These are phyloP conservation scores for Malurus alboscapulatus DNA, from an alignment of 2,113 vertebrate genomes.

Conservation along the genomic window DNA sequence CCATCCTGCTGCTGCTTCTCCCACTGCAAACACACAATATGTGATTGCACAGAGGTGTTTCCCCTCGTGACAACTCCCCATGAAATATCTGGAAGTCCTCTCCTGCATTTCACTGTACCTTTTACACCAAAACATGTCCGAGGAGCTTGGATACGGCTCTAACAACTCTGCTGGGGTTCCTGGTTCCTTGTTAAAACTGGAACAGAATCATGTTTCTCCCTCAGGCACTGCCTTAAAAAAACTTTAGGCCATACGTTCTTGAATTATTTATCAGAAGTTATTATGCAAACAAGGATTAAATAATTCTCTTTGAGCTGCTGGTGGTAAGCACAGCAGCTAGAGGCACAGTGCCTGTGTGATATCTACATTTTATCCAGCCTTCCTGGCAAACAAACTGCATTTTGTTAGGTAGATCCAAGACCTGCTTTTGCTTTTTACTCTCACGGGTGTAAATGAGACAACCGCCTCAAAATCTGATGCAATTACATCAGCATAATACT, in stretches of 20 bases:
- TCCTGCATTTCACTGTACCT: background rate
- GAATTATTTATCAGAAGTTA: constrained; percentile 76
- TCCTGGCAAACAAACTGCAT: constrained; percentile 16
- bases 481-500: constrained; percentile 2
- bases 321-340: constrained; percentile 53
- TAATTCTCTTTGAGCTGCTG: constrained; percentile 82
- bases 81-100: constrained; percentile 18
- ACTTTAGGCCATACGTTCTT: constrained; percentile 47
- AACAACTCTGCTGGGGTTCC: constrained; percentile 49
- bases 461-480: background rate
- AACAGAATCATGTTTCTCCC: constrained; percentile 61
- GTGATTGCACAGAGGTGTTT: background rate
- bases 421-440: background rate
- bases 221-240: constrained; percentile 62
- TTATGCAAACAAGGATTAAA: constrained; percentile 82
- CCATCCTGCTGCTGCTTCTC: constrained; percentile 16
- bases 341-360: constrained; percentile 43
- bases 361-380: constrained; percentile 28
- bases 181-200: constrained; percentile 50
- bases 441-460: background rate
- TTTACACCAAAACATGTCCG: constrained; percentile 10
- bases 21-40: background rate
- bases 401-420: constrained; percentile 17
- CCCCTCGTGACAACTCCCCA: background rate
- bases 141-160: background rate